phyloP scores from a whole-genome alignment of 2,113 vertebrate genomes.

The Martes martes region DNA sequence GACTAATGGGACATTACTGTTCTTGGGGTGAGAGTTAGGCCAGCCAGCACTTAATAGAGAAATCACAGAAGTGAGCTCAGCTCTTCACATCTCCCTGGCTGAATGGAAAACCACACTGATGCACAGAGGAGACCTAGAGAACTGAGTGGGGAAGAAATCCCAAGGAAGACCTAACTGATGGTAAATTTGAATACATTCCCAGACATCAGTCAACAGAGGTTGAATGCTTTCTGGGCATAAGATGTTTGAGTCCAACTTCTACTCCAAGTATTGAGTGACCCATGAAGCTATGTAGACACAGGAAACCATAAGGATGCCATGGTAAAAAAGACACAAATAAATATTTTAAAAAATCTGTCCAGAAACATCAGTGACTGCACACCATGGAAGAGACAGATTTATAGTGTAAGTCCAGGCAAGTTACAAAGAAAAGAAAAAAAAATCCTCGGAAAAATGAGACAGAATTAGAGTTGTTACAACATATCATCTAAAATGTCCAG shows the following conservation, averaged over 20 bases:
- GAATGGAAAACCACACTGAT: background rate
- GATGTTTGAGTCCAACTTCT: background rate
- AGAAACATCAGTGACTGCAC: background rate
- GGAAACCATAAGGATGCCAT: background rate
- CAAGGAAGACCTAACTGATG: background rate
- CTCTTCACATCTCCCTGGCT: background rate
- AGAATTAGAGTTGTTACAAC: background rate
- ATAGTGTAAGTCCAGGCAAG: background rate
- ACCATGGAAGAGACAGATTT: background rate
- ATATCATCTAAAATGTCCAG: background rate
- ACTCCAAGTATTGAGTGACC: background rate
- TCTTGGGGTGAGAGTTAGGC: background rate
- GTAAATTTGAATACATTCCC: background rate
- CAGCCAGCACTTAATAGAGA: background rate
- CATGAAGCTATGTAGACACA: background rate
- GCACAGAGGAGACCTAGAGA: background rate
- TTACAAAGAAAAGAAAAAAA: background rate
- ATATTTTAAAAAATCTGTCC: background rate
- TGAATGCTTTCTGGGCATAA: background rate
- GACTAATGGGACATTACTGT: background rate
- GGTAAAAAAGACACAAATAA: background rate
- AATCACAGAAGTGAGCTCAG: background rate
- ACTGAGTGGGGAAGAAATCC: background rate
- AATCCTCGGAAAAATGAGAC: background rate
- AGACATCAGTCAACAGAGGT: background rate